Evolutionary conservation across 2,113 vertebrate genomes (phyloP).

Genomic region (Sciurus niger): DNA sequence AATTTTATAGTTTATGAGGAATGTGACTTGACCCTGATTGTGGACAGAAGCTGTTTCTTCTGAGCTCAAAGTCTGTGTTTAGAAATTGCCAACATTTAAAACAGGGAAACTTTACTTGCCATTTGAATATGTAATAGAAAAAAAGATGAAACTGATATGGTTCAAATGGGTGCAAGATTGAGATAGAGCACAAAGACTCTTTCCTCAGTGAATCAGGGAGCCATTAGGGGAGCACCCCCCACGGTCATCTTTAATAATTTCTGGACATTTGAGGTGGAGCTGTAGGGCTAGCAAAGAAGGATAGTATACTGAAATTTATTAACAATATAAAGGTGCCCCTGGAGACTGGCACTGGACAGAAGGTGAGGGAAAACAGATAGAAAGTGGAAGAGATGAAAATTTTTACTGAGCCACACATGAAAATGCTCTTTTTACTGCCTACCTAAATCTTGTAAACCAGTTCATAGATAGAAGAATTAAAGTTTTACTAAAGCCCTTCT

Average conservation of each 20-base stretch:
- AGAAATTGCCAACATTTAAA: not conserved
- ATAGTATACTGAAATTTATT: not conserved
- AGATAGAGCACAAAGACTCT: not conserved
- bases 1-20: not conserved
- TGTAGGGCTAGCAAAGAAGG: not conserved
- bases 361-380: not conserved
- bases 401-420: not conserved
- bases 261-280: not conserved
- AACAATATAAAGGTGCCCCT: not conserved
- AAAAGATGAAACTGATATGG: not conserved
- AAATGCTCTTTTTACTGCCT: not conserved
- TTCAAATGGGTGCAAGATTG: not conserved
- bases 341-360: not conserved
- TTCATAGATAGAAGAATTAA: not conserved
- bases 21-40: not conserved
- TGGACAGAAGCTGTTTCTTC: not conserved
- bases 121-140: not conserved
- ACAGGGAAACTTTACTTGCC: not conserved
- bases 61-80: not conserved
- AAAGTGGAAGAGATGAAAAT: not conserved
- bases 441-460: not conserved
- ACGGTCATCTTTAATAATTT: not conserved
- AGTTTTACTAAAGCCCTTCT: not conserved
- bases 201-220: not conserved
- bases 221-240: no score